Base-by-base conservation (phyloP, 2,888 invertebrate genomes). In the Plagodis dolabraria region DNA sequence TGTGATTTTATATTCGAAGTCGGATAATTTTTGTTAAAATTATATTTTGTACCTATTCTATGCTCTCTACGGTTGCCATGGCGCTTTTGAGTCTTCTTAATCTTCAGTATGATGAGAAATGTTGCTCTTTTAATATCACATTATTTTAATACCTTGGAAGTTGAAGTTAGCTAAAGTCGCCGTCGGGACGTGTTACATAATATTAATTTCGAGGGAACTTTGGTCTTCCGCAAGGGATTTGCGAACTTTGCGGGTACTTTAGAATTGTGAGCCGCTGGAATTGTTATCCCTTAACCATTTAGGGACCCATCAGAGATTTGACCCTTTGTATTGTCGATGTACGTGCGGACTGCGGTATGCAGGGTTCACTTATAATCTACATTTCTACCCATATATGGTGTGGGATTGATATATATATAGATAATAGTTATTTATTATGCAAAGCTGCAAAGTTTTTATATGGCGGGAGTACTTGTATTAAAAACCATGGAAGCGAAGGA, bases 111-210 rank as follows among this genome's bases (percentile, higher is more conserved):
- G 22, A 22, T 22, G 22, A 22, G 36, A 36, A 36, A 36, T 9
- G 5, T n/a, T 42, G 10, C 10, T 9, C n/a, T 56, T 53, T 56
- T 40, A 56, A 49, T 5, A 44, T 45, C 33, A 34, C 48, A 11
- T 10, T 22, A 51, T 45, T 55, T 55, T 33, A 34, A 51, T 47
- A 46, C 36, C 49, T 10, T 43, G 48, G 42, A 52, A 48, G 56
- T 47, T 42, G 47, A 51, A 57, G 53, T 52, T 48, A 33, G 33
- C 46, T n/a, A 8, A 46, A 53, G 40, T 51, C 50, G 40, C 22
- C 5, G 33, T 36, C 47, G 54, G 40, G 48, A 58, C 42, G 44
- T 55, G 57, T 62, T 59, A 62, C 52, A 57, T 55, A 60, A 57
- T 60, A 10, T 40, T 10, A 62, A 60, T 60, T 60, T 62, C 33